Base-by-base conservation (phyloP, 2,888 invertebrate genomes). In the Epirrhoe alternata region DNA sequence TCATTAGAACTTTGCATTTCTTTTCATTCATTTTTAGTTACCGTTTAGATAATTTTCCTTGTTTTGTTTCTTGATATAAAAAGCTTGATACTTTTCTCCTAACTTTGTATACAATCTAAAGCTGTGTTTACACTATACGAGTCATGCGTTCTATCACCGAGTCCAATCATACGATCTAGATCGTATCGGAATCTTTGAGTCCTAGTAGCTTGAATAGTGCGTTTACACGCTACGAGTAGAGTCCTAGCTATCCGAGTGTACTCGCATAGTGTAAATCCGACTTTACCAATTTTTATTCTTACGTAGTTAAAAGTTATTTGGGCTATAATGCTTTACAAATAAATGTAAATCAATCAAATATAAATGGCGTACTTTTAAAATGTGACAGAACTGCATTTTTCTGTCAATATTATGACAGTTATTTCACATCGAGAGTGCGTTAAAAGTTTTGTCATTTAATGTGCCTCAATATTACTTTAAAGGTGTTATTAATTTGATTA, bases 1-100 rank as follows among this genome's bases (percentile, higher is more conserved):
- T 61, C 67, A 71, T 59, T 60, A 75, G 72, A 73, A 73, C 76
- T 74, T 66, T 69, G 76, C 76, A 80, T 80, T 79, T 78, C 64
- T 74, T 64, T 70, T 60, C 55, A 71, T 63, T 77, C 62, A 72
- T 75, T 74, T 74, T 71, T 72, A 76, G 65, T 74, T 74, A 69
- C 73, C 73, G 66, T 24, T 52, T 63, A 63, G 64, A 55, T 56
- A 70, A 69, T 70, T 62, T 61, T 61, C 56, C n/a, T n/a, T 47
- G 6, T 14, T 47, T 47, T 10, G 8, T 47, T 47, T 35, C 8
- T 16, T 47, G 14, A 47, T 14, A 47, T 5, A 45, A 14, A 45
- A 45, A 8, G 38, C 12, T 47, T 16, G 5, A 5, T 7, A 14
- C 5, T 14, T 14, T 47, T 14, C 2, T 47, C 14, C 1, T 47